Evolutionary conservation across 1,140 invertebrate genomes (phyloP).

Genomic region (silkworm (Bombyx mori)): DNA sequence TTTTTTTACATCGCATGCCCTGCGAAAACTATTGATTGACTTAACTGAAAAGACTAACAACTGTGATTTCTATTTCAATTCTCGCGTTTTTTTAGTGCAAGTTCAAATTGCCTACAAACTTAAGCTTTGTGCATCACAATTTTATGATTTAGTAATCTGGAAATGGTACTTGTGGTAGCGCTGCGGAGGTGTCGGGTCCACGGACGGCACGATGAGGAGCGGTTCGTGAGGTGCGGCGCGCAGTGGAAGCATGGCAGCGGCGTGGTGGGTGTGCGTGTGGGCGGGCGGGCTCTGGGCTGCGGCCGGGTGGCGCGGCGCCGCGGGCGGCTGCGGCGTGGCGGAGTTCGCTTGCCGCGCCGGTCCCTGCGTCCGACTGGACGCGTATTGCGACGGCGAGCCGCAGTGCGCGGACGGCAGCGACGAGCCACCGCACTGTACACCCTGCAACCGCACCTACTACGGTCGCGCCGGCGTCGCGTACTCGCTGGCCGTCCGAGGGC

Average conservation of each 20-base stretch:
- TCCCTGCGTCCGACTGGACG: conserved; percentile 85
- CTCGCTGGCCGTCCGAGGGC: conserved; percentile 78
- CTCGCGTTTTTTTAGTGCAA: too few relatives aligned
- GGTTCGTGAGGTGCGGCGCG: not conserved
- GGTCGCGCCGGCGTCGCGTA: conserved; percentile 88
- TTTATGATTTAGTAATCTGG: too few relatives aligned
- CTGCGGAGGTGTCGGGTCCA: too few relatives aligned
- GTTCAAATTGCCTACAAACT: too few relatives aligned
- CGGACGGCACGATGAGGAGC: too few relatives aligned
- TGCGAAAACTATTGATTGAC: too few relatives aligned
- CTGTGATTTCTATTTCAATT: too few relatives aligned
- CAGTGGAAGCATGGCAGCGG: not conserved
- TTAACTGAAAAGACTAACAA: too few relatives aligned
- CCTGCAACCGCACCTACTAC: conserved; percentile 91
- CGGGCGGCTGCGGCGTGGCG: conserved; percentile 79
- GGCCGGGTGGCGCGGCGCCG: conserved; percentile 77
- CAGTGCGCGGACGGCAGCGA: conserved; percentile 84
- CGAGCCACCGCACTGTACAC: conserved; percentile 85
- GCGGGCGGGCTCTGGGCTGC: conserved; percentile 43
- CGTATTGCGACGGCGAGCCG: conserved; percentile 86
- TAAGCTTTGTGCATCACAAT: too few relatives aligned
- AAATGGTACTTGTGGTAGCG: too few relatives aligned
- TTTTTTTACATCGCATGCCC: too few relatives aligned
- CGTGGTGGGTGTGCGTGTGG: conserved; percentile 14
- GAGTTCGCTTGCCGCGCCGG: conserved; percentile 86